Base-by-base conservation (phyloP, 2,888 invertebrate species). In the Aporophyla lueneburgensis region DNA sequence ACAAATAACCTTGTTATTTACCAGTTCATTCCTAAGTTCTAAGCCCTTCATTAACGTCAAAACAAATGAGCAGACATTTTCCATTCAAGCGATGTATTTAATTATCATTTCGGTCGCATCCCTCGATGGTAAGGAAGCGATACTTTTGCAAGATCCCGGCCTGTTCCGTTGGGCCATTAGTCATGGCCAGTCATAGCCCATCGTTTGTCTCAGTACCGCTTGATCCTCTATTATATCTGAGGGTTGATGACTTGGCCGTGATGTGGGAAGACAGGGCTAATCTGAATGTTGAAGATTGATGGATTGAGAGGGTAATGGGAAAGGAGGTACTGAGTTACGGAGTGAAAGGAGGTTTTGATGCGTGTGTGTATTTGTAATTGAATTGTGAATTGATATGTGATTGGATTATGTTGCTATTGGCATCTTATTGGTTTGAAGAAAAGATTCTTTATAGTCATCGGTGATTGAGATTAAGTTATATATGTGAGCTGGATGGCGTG, bases 191-290 rank as follows among this genome's bases (percentile, higher is more conserved):
- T 87, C 84, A 78, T 54, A 54, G 62, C 33, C 71, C 75, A 86
- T 88, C 88, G 85, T 87, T 87, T 88, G 82, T 87, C 86, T 85
- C 67, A 75, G 79, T 77, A 78, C 71, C 73, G 69, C 74, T 80
- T 77, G 78, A 76, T 84, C 81, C 71, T 81, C 81, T 74, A 81
- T 87, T 87, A 83, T 51, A 78, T 71, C 56, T n/a, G 81, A 83
- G 87, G 85, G 87, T 83, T 88, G 86, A 88, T 86, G 87, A 88
- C 85, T 87, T 63, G 61, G 33, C 80, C 75, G 62, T 87, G 80
- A 88, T 85, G 80, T 82, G 78, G 76, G 80, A 80, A 85, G 87
- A 88, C 78, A 85, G 80, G 81, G 65, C 63, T 82, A 70, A 78
- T 80, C 74, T 78, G 68, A 76, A 58, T 63, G 65, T 65, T 75